Evolutionary conservation across 2,113 vertebrate species (phyloP).

Genomic region (Cochlearius cochlearius): DNA sequence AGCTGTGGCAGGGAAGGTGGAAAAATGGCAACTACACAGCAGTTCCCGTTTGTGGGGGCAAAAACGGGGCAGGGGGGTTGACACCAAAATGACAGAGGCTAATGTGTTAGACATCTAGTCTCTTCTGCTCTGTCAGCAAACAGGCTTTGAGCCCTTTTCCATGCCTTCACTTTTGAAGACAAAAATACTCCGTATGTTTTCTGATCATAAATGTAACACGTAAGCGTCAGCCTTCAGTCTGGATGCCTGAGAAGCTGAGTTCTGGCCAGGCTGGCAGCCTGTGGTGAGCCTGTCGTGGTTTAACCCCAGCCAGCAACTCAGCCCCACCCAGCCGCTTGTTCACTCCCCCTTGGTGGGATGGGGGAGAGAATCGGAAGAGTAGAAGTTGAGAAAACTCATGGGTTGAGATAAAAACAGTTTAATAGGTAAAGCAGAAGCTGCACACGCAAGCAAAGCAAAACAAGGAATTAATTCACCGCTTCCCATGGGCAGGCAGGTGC

Average conservation of each 20-base stretch:
- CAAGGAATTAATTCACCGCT: too few relatives aligned
- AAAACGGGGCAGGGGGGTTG: rapidly evolving
- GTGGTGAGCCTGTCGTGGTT: not conserved
- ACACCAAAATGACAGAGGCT: not conserved
- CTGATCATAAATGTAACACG: not conserved
- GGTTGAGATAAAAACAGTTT: too few relatives aligned
- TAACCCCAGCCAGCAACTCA: too few relatives aligned
- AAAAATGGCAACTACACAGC: not conserved
- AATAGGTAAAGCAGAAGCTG: too few relatives aligned
- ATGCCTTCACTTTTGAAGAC: not conserved
- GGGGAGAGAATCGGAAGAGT: too few relatives aligned
- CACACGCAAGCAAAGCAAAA: too few relatives aligned
- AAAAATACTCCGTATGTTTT: not conserved
- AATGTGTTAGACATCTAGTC: not conserved
- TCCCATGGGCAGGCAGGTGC: too few relatives aligned
- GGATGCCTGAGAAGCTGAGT: not conserved
- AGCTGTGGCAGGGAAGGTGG: not conserved
- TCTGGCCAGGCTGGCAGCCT: not conserved
- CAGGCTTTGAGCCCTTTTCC: not conserved
- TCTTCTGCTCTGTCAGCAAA: not conserved
- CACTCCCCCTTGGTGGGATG: too few relatives aligned
- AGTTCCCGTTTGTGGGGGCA: not conserved
- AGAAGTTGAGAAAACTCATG: too few relatives aligned
- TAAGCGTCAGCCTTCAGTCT: not conserved
- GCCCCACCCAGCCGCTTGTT: too few relatives aligned